phyloP scores from a whole-genome alignment of 2,888 invertebrate genomes.

The Vandiemenella viatica region DNA sequence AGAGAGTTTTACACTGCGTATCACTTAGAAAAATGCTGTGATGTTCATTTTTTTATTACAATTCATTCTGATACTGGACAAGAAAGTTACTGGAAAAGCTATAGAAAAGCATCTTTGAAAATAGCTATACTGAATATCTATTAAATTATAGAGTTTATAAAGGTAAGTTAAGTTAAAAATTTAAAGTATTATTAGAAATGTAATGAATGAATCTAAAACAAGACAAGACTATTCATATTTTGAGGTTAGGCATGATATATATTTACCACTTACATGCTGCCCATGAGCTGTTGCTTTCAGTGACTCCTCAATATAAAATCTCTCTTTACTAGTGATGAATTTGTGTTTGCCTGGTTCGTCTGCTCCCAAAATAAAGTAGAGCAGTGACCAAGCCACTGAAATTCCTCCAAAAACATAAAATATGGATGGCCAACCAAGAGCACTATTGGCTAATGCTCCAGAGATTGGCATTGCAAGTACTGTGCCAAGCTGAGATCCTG shows the following conservation, averaged over 20 bases:
- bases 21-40: too few species aligned
- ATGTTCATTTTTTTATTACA: too few species aligned
- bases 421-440: slow-evolving; percentile 59
- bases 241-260: neutral
- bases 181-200: neutral
- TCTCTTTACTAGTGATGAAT: slow-evolving; percentile 42
- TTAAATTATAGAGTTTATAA: too few species aligned
- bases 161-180: too few species aligned
- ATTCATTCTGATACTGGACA: too few species aligned
- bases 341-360: slow-evolving; percentile 46
- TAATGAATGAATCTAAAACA: neutral
- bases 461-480: slow-evolving; percentile 55
- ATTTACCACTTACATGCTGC: too few species aligned
- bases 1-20: too few species aligned
- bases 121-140: too few species aligned
- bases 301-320: slow-evolving; percentile 44
- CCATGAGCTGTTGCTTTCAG: too few species aligned
- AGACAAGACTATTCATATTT: neutral
- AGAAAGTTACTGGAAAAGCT: too few species aligned
- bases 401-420: slow-evolving; percentile 57
- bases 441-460: slow-evolving; percentile 52
- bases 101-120: too few species aligned
- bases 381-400: slow-evolving; percentile 39
- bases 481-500: slow-evolving; percentile 64
- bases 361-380: slow-evolving; percentile 46